Percentiles rank a stretch among this genome's conserved stretches.
phyloP scores from a whole-genome alignment of 2,113 vertebrate species.

The Centropristis striata region DNA sequence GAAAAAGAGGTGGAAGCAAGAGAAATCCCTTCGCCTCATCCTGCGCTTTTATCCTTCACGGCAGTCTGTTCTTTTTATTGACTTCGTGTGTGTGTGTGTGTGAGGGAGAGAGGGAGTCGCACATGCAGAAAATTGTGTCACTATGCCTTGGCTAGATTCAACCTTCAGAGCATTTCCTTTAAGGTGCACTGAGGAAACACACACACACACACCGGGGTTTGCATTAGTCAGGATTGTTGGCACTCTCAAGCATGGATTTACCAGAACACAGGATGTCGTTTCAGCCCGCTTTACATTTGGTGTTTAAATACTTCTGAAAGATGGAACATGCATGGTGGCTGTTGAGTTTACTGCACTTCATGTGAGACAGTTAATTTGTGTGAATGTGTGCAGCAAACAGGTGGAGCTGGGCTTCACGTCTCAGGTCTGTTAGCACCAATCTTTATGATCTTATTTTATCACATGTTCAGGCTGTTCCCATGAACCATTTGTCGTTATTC shows the following conservation, averaged over 20 bases:
- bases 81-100: conserved; percentile 10
- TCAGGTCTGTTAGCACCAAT: background rate
- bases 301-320: conserved; percentile 4
- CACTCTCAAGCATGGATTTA: conserved; percentile 1
- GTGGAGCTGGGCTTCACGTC: background rate
- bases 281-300: background rate
- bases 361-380: background rate
- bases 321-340: background rate
- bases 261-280: conserved; percentile 36
- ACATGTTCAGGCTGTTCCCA: background rate
- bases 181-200: background rate
- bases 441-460: no score
- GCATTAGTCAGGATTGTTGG: conserved; percentile 1
- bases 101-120: background rate
- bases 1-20: conserved; percentile 6
- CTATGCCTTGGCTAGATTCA: background rate
- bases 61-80: conserved; percentile 5
- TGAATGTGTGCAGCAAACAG: background rate
- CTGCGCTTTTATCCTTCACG: conserved; percentile 16
- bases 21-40: conserved; percentile 24
- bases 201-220: background rate
- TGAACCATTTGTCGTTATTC: no score
- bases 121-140: background rate
- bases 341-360: background rate
- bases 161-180: conserved; percentile 22